A percentile compares a stretch with the other conserved stretches of the same genome.
Conservation (phyloP, 2,113 vertebrate genomes). For the Toxostoma redivivum region DNA sequence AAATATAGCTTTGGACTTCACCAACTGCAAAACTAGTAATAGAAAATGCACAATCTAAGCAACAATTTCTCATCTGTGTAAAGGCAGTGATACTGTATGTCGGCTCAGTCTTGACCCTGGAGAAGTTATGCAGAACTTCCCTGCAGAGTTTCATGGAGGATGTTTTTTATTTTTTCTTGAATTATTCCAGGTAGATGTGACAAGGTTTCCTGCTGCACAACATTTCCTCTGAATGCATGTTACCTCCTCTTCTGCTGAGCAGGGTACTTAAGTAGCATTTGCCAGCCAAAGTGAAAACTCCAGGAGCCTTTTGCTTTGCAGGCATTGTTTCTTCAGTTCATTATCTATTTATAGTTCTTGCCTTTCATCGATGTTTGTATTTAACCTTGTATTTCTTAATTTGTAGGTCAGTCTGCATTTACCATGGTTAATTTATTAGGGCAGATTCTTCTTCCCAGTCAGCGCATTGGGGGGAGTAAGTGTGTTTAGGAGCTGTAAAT, state of each 20-base stretch:
- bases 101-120: not conserved
- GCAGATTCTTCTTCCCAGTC: slow-evolving; percentile 35
- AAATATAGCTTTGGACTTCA: not conserved
- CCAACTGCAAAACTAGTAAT: not conserved
- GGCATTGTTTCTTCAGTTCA: slow-evolving; percentile 50
- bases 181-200: not conserved
- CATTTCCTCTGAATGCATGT: not conserved
- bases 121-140: not conserved
- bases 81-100: not conserved
- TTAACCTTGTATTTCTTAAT: slow-evolving; percentile 68
- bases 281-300: not conserved
- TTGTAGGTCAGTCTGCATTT: slow-evolving; percentile 52
- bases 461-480: not conserved
- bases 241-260: not conserved
- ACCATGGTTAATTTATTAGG: slow-evolving; percentile 63
- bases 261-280: not conserved
- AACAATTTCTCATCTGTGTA: not conserved
- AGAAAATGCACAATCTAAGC: not conserved
- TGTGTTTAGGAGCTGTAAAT: slow-evolving; percentile 39
- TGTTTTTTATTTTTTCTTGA: not conserved
- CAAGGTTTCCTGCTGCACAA: not conserved
- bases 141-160: not conserved
- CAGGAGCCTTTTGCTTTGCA: slow-evolving; percentile 36
- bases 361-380: slow-evolving; percentile 58
- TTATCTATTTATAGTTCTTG: slow-evolving; percentile 62